Base-by-base conservation (phyloP, 2,888 invertebrate genomes). In the Electrophaes corylata region DNA sequence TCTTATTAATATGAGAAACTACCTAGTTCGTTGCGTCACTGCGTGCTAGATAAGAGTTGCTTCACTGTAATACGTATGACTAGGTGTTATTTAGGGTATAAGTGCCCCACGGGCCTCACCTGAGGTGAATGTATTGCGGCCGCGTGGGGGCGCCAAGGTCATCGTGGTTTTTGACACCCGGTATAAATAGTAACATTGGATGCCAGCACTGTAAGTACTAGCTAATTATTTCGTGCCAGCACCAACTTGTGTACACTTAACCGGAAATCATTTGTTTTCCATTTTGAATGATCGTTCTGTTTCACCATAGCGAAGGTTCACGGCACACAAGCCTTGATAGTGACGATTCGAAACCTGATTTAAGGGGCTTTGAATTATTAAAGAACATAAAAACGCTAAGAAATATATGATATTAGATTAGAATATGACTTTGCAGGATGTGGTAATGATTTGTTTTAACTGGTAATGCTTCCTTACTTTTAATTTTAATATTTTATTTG, bases 131-230 rank as follows among this genome's bases (percentile, higher is more conserved):
- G 91, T 84, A 87, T 84, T 81, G 87, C 81, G 87, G 75, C 86
- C 88, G 88, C 82, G 89, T 83, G 89, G 88, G 86, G 89, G 89
- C 88, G 84, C 74, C 91, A 91, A 91, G 91, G 91, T 89, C 91
- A 82, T 77, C 70, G 78, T 79, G 82, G 91, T 88, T 91, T 91
- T 91, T 91, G 90, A 91, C 90, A 90, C 89, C 62, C 60, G 81
- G 79, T 81, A 84, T 84, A 88, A 88, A 86, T 88, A 88, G 84
- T 81, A 73, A 79, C 79, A 72, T 75, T 78, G 75, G 76, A 79
- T 80, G 78, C 79, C 76, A 78, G 74, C 76, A 68, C 65, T 61
- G 66, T 65, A 64, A 60, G 39, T 47, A 54, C 53, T 69, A 72
- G 69, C 82, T 84, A 85, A 84, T 84, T 83, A 83, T 83, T 81